Conservation (phyloP, 2,113 vertebrate genomes). For the Falcunculus frontatus region DNA sequence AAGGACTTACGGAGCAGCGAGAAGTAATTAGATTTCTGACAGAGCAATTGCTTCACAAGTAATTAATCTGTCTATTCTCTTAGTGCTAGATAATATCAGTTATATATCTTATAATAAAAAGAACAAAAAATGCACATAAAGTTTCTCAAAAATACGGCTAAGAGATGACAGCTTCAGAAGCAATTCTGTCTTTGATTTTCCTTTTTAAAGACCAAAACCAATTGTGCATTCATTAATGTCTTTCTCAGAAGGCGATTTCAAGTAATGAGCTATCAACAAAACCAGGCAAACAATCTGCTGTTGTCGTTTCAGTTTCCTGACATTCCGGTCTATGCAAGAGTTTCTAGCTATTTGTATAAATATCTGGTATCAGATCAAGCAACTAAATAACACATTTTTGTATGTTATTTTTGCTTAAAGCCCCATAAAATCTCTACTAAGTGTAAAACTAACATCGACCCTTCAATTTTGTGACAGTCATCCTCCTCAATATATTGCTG, state of each 20-base stretch:
- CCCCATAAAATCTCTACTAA: background rate
- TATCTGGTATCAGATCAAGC: background rate
- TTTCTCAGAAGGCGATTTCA: background rate
- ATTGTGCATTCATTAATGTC: background rate
- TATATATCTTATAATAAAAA: background rate
- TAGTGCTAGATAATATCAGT: background rate
- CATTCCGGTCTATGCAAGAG: background rate
- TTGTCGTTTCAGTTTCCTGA: background rate
- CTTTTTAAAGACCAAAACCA: background rate
- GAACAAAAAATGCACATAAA: background rate
- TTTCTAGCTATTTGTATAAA: background rate
- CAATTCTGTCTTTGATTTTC: background rate
- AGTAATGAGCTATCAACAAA: background rate
- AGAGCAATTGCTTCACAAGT: background rate
- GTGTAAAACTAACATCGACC: background rate
- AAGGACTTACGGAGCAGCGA: background rate
- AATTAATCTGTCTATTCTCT: background rate
- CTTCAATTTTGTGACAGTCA: background rate
- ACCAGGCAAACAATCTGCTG: background rate
- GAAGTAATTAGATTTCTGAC: slow-evolving; percentile 19
- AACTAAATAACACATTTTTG: background rate
- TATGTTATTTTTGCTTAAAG: background rate
- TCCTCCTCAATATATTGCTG: background rate
- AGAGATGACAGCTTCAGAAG: background rate
- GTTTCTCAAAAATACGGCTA: background rate